Conservation (phyloP, 2,113 vertebrate species). For the Otolemur garnettii region DNA sequence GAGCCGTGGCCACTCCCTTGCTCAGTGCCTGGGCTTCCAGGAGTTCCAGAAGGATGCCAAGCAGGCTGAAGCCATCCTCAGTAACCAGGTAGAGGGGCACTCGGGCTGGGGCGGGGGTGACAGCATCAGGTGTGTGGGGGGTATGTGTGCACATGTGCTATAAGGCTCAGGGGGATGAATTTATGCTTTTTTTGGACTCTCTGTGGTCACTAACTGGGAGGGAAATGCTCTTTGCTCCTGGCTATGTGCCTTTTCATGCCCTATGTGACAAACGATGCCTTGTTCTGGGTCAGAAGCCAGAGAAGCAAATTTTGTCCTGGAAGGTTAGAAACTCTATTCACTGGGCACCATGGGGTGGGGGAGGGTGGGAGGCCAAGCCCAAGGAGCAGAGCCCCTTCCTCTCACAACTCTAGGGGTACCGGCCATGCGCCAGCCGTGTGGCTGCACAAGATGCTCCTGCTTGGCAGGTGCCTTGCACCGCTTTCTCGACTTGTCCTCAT, state of each 20-base stretch:
- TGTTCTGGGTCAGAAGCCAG: neutral
- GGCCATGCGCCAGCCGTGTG: neutral
- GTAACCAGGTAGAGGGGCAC: conserved; percentile 93
- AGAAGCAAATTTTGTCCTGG: neutral
- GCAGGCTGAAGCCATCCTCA: conserved; percentile 93
- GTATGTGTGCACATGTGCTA: neutral
- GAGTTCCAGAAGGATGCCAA: conserved; percentile 95
- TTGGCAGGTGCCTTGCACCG: neutral
- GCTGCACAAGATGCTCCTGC: accelerated
- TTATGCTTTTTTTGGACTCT: neutral
- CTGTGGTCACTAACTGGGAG: neutral
- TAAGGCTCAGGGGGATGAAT: neutral
- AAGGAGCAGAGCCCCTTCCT: neutral
- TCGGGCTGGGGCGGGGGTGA: neutral
- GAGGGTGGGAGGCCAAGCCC: neutral
- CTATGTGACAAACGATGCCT: neutral
- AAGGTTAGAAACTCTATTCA: neutral
- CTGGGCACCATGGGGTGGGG: neutral
- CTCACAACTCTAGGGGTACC: neutral
- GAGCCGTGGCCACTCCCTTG: conserved; percentile 90
- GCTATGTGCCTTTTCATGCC: neutral
- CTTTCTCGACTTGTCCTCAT: neutral
- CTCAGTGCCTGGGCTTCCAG: conserved; percentile 94
- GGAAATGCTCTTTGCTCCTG: neutral
- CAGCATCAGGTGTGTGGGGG: neutral